phyloP scores from a whole-genome alignment of 2,888 invertebrate genomes.

The Deroplatys truncata region DNA sequence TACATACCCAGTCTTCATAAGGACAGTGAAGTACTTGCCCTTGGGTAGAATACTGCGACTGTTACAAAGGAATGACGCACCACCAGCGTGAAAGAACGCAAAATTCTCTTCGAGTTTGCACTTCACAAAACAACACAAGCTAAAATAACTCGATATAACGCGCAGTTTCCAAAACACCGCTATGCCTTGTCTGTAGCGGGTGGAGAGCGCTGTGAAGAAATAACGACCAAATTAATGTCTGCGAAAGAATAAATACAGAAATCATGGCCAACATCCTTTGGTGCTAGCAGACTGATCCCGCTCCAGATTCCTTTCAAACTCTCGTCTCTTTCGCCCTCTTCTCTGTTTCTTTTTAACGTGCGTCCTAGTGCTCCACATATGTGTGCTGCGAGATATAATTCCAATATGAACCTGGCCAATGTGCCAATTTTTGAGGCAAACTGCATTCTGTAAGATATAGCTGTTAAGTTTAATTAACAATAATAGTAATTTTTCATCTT shows the following conservation, averaged over 20 bases:
- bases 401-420: neutral
- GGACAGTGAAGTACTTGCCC: too few species aligned
- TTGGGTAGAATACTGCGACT: too few species aligned
- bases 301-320: neutral
- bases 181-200: neutral
- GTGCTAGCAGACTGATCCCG: too few species aligned
- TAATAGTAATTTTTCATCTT: too few species aligned
- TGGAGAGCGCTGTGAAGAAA: neutral
- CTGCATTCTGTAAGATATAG: too few species aligned
- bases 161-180: neutral
- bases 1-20: too few species aligned
- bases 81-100: neutral
- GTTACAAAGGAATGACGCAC: neutral
- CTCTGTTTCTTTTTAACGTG: neutral
- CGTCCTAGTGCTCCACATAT: neutral
- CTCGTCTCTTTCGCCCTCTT: neutral
- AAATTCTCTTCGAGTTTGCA: too few species aligned
- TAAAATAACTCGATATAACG: neutral
- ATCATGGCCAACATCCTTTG: neutral
- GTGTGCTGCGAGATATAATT: neutral
- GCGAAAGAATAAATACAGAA: neutral
- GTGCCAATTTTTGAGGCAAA: neutral
- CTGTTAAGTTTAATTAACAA: too few species aligned
- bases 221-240: neutral
- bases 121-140: neutral